Conservation (phyloP, 2,888 invertebrate genomes). For the Chymomyza amoena region DNA sequence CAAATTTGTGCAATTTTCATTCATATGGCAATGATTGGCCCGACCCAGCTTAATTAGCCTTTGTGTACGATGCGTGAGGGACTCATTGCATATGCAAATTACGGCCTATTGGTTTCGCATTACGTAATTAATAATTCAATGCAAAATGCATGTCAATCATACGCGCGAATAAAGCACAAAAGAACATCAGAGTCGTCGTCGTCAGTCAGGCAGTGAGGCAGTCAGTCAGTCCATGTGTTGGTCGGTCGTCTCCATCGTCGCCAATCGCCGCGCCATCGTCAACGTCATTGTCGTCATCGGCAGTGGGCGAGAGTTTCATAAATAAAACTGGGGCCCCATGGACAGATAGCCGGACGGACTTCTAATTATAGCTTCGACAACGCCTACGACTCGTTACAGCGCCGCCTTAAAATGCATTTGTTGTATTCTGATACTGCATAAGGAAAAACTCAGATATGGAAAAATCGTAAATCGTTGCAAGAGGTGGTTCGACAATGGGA, state of each 20-base stretch:
- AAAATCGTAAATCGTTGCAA: background rate
- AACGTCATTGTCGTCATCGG: background rate
- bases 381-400: background rate
- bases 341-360: background rate
- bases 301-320: background rate
- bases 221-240: constrained; percentile 13
- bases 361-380: background rate
- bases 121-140: constrained; percentile 70
- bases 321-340: background rate
- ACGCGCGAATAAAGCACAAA: constrained; percentile 28
- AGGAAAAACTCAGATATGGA: background rate
- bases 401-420: background rate
- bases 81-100: constrained; percentile 68
- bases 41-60: constrained; percentile 12
- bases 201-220: no score
- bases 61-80: constrained; percentile 33
- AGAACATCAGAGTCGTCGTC: background rate
- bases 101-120: constrained; percentile 65
- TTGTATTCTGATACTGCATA: background rate
- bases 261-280: background rate
- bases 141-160: constrained; percentile 66
- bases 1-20: constrained; percentile 56
- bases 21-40: constrained; percentile 13
- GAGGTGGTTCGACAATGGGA: background rate
- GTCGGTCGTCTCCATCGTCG: background rate